Evolutionary conservation across 2,888 invertebrate species (phyloP), one percentile per base, ranked within the genome.

Genomic region (Lasiommata megera): DNA sequence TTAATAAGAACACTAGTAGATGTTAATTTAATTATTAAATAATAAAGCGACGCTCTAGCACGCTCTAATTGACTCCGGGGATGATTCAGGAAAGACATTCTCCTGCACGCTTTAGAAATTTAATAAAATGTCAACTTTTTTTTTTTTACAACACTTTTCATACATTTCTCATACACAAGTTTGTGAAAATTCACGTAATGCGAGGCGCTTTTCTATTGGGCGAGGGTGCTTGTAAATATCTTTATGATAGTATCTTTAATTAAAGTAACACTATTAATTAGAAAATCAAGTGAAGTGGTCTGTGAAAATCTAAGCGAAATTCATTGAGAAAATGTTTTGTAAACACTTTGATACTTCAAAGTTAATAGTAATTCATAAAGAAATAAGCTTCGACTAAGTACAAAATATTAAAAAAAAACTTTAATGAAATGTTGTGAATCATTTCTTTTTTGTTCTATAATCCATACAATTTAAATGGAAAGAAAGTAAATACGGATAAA

Each of bases 11-110:
- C 70, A 69, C 71, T 72, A 62, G 75, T 71, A 67, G 70, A 68
- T 72, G 74, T 75, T 77, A 73, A 83, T 80, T 80, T 77, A 79
- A 80, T 83, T 79, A 81, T 73, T 69, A 73, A 72, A 66, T 65
- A 66, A 66, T 66, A 65, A 61, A 64, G 53, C 50, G 58, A 57
- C 51, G 58, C 40, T 52, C 54, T 43, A 56, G 58, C 50, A 62
- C 50, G 56, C 58, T 46, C 63, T 66, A 66, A 65, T 65, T 63
- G 65, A 65, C 62, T 62, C 54, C 17, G 55, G 54, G 48, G 43
- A 56, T 52, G 56, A 47, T 63, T 54, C 61, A 53, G 51, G 47
- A 23, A 36, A 34, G 29, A 55, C 47, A 56, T 55, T 53, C 52
- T 52, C 52, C 40, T 28, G 43, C 34, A 54, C 62, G 38, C 56